Evolutionary conservation across 2,113 vertebrate species (phyloP).

Genomic region (Centropus bengalensis): DNA sequence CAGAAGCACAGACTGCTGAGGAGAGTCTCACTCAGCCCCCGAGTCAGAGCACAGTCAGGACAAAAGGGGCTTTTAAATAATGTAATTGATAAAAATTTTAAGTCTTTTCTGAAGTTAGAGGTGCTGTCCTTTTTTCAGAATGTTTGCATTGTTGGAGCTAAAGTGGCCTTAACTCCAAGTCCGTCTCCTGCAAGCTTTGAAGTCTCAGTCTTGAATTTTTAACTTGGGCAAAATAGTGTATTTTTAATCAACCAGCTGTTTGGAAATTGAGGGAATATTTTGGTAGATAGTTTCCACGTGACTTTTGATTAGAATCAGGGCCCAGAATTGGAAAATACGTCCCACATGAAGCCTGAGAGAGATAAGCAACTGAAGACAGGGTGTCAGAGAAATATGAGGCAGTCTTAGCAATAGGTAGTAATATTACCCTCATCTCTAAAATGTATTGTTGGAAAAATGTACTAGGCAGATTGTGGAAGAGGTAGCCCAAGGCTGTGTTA

Average conservation of each 20-base stretch:
- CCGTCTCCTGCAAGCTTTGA: not conserved
- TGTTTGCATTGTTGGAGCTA: not conserved
- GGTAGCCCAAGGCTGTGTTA: slow-evolving; percentile 5
- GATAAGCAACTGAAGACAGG: not conserved
- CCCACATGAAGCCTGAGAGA: not conserved
- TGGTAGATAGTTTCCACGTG: not conserved
- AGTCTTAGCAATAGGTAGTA: slow-evolving; percentile 7
- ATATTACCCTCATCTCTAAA: not conserved
- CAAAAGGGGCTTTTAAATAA: not conserved
- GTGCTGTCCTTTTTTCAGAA: not conserved
- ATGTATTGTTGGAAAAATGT: slow-evolving; percentile 16
- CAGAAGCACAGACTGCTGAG: not conserved
- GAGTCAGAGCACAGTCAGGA: not conserved
- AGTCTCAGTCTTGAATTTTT: not conserved
- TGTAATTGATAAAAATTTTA: not conserved
- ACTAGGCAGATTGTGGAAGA: slow-evolving; percentile 24
- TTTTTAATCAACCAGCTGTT: not conserved
- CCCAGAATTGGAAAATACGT: not conserved
- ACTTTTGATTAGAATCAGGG: not conserved
- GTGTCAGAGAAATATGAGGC: not conserved
- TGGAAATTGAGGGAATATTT: not conserved
- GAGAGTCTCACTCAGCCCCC: not conserved
- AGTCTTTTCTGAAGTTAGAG: not conserved
- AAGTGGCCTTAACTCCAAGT: not conserved
- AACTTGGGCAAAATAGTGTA: not conserved